A percentile compares a stretch with the other conserved stretches of the same genome.
phyloP scores from a whole-genome alignment of 2,113 vertebrate species.

The Actenoides lindsayi region DNA sequence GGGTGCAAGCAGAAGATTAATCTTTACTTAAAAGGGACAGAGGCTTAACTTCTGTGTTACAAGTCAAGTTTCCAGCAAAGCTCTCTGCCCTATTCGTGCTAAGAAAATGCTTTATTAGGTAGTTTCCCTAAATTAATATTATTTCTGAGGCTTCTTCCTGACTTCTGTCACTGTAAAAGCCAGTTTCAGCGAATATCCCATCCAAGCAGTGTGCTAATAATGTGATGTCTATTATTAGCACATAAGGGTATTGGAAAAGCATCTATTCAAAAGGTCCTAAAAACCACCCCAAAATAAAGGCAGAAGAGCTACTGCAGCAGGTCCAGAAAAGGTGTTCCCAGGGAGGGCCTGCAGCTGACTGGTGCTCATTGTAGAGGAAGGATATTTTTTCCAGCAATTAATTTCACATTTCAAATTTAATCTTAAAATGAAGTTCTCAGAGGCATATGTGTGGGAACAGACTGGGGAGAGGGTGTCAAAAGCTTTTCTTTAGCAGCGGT shows the following conservation, averaged over 20 bases:
- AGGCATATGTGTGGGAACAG: background rate
- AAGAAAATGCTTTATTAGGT: background rate
- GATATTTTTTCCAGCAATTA: background rate
- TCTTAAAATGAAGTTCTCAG: background rate
- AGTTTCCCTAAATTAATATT: background rate
- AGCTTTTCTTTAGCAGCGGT: background rate
- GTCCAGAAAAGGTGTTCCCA: background rate
- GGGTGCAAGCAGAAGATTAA: background rate
- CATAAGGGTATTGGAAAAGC: background rate
- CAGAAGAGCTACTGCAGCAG: background rate
- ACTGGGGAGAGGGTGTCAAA: background rate
- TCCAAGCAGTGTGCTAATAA: background rate
- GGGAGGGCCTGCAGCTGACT: background rate
- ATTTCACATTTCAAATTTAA: constrained; percentile 23
- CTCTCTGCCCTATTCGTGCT: background rate
- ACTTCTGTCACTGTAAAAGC: background rate
- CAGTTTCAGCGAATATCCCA: background rate
- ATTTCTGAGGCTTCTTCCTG: background rate
- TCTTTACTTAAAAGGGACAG: background rate
- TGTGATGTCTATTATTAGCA: background rate
- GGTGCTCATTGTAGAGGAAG: background rate
- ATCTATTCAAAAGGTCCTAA: background rate
- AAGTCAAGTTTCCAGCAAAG: background rate
- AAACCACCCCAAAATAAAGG: background rate
- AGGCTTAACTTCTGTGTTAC: background rate